Conservation (phyloP, 2,797 vertebrate genomes). For the Premnoplex brunnescens region DNA sequence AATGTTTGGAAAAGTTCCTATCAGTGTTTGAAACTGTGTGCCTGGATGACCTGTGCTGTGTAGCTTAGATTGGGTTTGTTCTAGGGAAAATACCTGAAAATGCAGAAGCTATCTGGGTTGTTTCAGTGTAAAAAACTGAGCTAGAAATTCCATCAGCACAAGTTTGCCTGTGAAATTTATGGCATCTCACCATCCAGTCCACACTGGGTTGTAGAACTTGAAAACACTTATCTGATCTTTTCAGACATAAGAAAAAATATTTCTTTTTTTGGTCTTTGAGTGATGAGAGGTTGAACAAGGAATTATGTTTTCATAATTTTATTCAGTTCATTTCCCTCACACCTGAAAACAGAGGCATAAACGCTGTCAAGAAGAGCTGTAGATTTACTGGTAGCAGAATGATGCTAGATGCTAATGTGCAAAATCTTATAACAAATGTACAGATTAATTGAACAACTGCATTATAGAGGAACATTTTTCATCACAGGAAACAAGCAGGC, state of each 20-base stretch:
- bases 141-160: neutral
- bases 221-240: neutral
- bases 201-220: neutral
- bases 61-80: neutral
- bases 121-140: neutral
- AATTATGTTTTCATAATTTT: fast-evolving
- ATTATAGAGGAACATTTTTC: neutral
- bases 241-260: neutral
- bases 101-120: neutral
- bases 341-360: neutral
- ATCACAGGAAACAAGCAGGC: conserved; percentile 3
- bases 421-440: conserved; percentile 22
- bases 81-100: neutral
- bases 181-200: neutral
- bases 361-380: neutral
- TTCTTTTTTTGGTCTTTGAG: neutral
- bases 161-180: neutral
- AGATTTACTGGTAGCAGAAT: conserved; percentile 4
- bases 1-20: neutral
- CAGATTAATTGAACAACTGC: conserved; percentile 41
- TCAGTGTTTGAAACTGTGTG: neutral
- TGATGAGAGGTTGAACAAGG: neutral
- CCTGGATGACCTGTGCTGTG: neutral
- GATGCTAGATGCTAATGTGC: conserved; percentile 5
- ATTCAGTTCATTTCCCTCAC: neutral